These are phyloP conservation scores for Pachypsylla venusta DNA, from an alignment of 1,140 invertebrate species.

Conservation along the genomic window DNA sequence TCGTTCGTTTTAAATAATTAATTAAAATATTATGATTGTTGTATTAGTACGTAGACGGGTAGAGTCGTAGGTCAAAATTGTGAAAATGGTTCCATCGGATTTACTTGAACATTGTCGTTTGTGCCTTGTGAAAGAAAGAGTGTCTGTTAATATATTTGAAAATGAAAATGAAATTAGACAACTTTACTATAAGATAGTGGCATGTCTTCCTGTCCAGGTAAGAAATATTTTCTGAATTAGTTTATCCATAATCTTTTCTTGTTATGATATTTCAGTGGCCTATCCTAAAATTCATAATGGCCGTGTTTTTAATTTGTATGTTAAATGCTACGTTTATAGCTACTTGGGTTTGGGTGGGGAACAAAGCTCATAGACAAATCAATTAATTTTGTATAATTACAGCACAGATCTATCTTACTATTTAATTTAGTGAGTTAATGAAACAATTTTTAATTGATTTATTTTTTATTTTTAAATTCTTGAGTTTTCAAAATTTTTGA, in stretches of 20 bases:
- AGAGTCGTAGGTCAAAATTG: neutral
- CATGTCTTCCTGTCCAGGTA: neutral
- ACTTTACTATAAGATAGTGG: neutral
- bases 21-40: neutral
- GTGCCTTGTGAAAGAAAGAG: constrained; percentile 6
- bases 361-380: no score
- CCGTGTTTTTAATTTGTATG: no score
- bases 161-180: neutral
- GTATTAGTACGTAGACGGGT: neutral
- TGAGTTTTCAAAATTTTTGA: no score
- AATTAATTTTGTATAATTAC: no score
- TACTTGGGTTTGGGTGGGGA: no score
- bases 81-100: constrained; percentile 1
- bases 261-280: constrained; percentile 5
- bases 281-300: constrained; percentile 10
- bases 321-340: no score
- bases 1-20: neutral
- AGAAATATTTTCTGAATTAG: no score
- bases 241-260: no score
- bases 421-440: no score
- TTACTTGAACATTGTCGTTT: constrained; percentile 1
- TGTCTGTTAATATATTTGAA: constrained; percentile 5
- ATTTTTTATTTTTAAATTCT: no score
- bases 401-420: no score
- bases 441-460: no score